These are phyloP conservation scores for Eilema depressum DNA, from an alignment of 2,888 invertebrate genomes.

Conservation along the genomic window DNA sequence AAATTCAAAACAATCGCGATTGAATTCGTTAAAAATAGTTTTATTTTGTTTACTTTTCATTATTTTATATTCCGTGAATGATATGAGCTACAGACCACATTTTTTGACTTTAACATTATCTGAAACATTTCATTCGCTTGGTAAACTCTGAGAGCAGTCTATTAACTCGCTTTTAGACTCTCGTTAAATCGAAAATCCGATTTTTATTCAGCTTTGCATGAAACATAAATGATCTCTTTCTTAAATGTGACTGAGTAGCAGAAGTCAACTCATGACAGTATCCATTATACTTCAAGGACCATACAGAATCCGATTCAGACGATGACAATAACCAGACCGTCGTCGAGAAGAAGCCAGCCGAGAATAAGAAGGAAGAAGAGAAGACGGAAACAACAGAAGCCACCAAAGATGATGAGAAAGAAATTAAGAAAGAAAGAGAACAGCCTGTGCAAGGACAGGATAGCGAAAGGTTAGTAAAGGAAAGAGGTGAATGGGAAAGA, in stretches of 20 bases:
- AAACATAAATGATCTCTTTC: neutral
- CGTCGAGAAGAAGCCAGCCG: slow-evolving; percentile 74
- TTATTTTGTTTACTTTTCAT: no score
- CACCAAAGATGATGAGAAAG: slow-evolving; percentile 48
- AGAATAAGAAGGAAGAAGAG: slow-evolving; percentile 61
- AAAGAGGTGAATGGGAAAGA: neutral
- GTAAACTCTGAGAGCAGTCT: no score
- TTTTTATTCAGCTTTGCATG: neutral
- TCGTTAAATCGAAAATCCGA: no score
- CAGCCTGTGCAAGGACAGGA: slow-evolving; percentile 64
- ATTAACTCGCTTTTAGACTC: neutral
- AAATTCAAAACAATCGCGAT: no score
- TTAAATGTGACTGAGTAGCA: neutral
- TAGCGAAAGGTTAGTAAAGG: slow-evolving; percentile 69
- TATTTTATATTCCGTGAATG: no score
- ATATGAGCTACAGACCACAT: no score
- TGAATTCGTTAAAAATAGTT: no score
- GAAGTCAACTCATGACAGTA: slow-evolving; percentile 6
- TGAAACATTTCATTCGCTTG: no score
- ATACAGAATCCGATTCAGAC: slow-evolving; percentile 77
- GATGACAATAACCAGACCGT: slow-evolving; percentile 79
- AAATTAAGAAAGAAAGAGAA: slow-evolving; percentile 59
- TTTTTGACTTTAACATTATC: no score
- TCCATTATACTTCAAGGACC: slow-evolving; percentile 61
- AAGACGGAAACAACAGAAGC: slow-evolving; percentile 56